Conservation (phyloP, 2,888 invertebrate genomes). For the Caradrina clavipalpis region DNA sequence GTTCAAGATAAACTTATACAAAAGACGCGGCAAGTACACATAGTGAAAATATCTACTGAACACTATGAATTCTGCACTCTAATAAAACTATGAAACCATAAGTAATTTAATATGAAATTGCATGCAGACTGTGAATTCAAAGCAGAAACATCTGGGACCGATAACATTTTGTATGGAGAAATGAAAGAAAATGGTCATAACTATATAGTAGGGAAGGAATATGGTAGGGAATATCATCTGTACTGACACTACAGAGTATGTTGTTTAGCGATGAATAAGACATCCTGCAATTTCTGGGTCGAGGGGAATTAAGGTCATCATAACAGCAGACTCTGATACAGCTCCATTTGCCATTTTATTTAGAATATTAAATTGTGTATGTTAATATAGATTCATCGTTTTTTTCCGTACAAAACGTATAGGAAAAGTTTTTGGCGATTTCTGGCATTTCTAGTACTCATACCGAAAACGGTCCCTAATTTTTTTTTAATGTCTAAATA, state of each 20-base stretch:
- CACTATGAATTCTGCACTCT: neutral
- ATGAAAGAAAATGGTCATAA: constrained; percentile 14
- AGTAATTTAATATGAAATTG: constrained; percentile 10
- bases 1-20: too few relatives aligned
- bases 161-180: constrained; percentile 22
- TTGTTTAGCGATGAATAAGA: neutral
- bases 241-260: neutral
- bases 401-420: too few relatives aligned
- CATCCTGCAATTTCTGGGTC: neutral
- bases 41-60: neutral
- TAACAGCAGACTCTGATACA: too few relatives aligned
- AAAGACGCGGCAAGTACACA: too few relatives aligned
- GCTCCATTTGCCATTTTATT: too few relatives aligned
- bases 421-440: too few relatives aligned
- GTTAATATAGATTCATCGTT: too few relatives aligned
- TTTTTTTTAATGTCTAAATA: too few relatives aligned
- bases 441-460: too few relatives aligned
- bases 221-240: neutral
- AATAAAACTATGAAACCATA: neutral
- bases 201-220: neutral
- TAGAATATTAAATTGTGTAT: too few relatives aligned
- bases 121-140: constrained; percentile 27
- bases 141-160: constrained; percentile 24
- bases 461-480: too few relatives aligned
- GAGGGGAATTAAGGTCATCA: too few relatives aligned